Evolutionary conservation across 2,888 invertebrate species (phyloP), one percentile per base, ranked within the genome.

Genomic region (Epinotia demarniana): DNA sequence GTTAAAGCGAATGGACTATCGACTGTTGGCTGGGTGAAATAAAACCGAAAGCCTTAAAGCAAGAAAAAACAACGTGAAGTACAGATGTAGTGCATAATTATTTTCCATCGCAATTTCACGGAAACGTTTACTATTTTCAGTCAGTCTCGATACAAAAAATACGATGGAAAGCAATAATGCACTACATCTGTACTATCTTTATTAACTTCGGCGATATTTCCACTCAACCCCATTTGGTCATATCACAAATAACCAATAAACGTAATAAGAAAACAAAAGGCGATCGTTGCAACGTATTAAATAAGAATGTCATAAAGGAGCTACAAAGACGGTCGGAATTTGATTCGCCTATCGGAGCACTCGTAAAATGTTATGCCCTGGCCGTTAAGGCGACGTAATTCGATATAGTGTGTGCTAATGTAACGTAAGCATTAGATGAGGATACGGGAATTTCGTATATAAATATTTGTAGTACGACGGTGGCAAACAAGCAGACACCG

Each of bases 351-450:
- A 87, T 89, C 84, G 81, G 83, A 75, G 80, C 75, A 78, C 81
- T 85, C 85, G 84, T 91, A 89, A 91, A 91, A 90, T 81, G 87
- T 89, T 86, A 89, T 86, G 87, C 86, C 84, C 80, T 73, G 80
- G 78, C 83, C 80, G 86, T 86, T 86, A 90, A 88, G 86, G 80
- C 81, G 82, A 77, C 79, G 89, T 88, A 85, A 89, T 85, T 83
- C 85, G 86, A 89, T 89, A 89, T 80, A 84, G 85, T 87, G 85
- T 83, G 71, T 67, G 72, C 66, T 75, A 72, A 75, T 72, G 75
- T 72, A 67, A 72, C 72, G 66, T 75, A 46, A 66, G 33, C 72
- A 33, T 72, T 62, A 66, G 71, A 62, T 60, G 60, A 53, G 55
- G 33, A n/a, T 6, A 62, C 62, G 62, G 46, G 23, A 71, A 33